A percentile compares a stretch with the other conserved stretches of the same genome.
These are phyloP conservation scores for Mirounga angustirostris DNA, from an alignment of 2,113 vertebrate genomes.

Conservation along the genomic window DNA sequence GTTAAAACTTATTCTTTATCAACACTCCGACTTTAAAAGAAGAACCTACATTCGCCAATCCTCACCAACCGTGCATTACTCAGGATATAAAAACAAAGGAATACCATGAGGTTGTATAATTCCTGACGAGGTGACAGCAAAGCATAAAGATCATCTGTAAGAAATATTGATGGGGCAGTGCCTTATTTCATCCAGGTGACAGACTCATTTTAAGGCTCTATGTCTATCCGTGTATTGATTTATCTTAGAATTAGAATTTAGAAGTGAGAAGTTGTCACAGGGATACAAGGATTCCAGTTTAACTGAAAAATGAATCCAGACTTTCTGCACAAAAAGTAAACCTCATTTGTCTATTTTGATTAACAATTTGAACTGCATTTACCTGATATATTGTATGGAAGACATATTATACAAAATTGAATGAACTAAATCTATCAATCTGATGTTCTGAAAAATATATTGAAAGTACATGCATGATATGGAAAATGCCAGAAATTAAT, in stretches of 20 bases:
- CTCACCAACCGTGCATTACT: not conserved
- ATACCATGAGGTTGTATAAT: not conserved
- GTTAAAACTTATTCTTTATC: not conserved
- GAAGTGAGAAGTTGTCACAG: not conserved
- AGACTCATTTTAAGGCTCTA: constrained; percentile 23
- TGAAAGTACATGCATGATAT: not conserved
- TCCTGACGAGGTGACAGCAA: not conserved
- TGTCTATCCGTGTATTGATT: not conserved
- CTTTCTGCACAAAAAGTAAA: constrained; percentile 7
- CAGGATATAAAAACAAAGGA: not conserved
- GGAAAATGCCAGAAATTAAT: not conserved
- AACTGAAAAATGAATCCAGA: constrained; percentile 40
- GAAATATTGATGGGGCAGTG: not conserved
- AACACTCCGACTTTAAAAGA: not conserved
- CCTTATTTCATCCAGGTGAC: constrained; percentile 9
- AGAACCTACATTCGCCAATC: not conserved
- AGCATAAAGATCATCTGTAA: not conserved
- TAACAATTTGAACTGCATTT: constrained; percentile 43
- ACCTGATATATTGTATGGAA: not conserved
- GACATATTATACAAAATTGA: not conserved
- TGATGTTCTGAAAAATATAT: constrained; percentile 34
- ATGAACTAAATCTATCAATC: not conserved
- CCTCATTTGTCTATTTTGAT: constrained; percentile 23
- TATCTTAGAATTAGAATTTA: constrained; percentile 62
- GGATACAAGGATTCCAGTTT: constrained; percentile 11